Base-by-base conservation (phyloP, 2,888 invertebrate genomes). In the Eupithecia inturbata region DNA sequence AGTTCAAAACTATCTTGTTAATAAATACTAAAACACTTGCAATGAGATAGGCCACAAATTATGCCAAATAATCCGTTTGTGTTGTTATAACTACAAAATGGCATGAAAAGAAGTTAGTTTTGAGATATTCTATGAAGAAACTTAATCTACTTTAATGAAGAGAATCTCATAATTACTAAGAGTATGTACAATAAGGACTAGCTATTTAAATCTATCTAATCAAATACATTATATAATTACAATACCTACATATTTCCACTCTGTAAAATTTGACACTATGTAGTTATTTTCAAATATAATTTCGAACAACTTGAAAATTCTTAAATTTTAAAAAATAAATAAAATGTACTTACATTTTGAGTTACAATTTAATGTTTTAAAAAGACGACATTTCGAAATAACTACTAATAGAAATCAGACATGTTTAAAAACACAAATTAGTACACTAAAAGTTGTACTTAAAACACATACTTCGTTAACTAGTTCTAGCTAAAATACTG, bases 401-500 rank as follows among this genome's bases (percentile, higher is more conserved):
- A 53, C 9, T 53, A n/a, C 1, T 53, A 10, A n/a, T 16, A 53
- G 10, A 53, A 53, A 10, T 22, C 22, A 4, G 12, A 22, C 22
- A 22, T 10, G 6, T 53, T 53, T 53, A 12, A 26, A 26, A 26
- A 22, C 6, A 9, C 1, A 22, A 53, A 22, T 12, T 19, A 1
- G 22, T 53, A 22, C 3, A 53, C 49, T 22, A 57, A 57, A 22
- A 12, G 10, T 26, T 53, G 49, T 53, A 53, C 49, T 53, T 53
- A 53, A 26, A 57, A 57, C 57, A 14, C 14, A 26, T 14, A 57
- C 57, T 26, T 57, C 22, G 14, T n/a, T 57, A 57, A 22, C 57
- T n/a, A 63, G 63, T 64, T 62, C 16, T 53, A 36, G 26, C 64
- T 77, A 82, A 82, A 84, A 85, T 85, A 85, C 82, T 84, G 81